Evolutionary conservation across 2,113 vertebrate genomes (phyloP).

Genomic region (Brachyistius frenatus): DNA sequence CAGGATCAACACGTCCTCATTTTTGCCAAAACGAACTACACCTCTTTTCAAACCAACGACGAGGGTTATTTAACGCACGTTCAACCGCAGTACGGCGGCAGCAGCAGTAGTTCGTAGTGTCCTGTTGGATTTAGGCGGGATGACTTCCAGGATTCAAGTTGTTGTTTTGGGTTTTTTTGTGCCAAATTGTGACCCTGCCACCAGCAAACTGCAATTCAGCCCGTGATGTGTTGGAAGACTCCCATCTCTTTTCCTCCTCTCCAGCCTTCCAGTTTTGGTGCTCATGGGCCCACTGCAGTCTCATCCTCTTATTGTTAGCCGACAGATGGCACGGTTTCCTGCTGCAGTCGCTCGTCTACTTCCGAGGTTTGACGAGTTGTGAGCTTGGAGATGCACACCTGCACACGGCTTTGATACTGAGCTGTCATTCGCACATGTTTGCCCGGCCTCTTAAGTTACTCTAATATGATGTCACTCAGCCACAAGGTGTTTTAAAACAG

Average conservation of each 20-base stretch:
- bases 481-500: too few species aligned
- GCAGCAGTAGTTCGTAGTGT: background rate
- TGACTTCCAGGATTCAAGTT: conserved; percentile 1
- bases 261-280: conserved; percentile 31
- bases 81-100: too few species aligned
- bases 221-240: background rate
- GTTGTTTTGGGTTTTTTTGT: background rate
- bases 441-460: background rate
- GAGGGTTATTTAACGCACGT: too few species aligned
- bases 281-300: conserved; percentile 19
- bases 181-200: conserved; percentile 11
- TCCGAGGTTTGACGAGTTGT: conserved; percentile 12
- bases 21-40: too few species aligned
- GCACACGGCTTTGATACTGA: conserved; percentile 7
- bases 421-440: conserved; percentile 18
- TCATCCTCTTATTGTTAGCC: conserved; percentile 49
- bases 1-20: too few species aligned
- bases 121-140: too few species aligned
- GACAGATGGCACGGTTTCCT: conserved; percentile 51
- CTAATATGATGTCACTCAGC: too few species aligned
- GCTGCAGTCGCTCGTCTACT: conserved; percentile 17
- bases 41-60: too few species aligned
- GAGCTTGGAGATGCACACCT: conserved; percentile 22
- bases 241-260: background rate
- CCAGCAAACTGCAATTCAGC: conserved; percentile 23